Percentiles rank a stretch among this genome's conserved stretches.
Evolutionary conservation across 2,797 vertebrate species (phyloP).

Genomic region (Synaphobranchus kaupii): DNA sequence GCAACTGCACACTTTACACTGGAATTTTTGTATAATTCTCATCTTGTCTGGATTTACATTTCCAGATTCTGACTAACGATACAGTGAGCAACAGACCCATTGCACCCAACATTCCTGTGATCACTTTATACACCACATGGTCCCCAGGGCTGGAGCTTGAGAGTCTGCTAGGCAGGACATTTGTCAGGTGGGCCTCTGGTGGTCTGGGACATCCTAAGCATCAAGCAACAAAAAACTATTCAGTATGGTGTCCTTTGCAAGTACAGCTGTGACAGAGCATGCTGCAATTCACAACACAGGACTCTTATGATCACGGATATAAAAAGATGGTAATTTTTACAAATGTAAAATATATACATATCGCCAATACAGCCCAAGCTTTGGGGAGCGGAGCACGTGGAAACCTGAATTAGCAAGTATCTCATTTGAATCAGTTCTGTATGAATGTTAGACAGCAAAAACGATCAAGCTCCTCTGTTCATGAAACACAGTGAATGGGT

Average conservation of each 20-base stretch:
- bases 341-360: background rate
- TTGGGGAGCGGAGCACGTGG: background rate
- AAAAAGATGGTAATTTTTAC: background rate
- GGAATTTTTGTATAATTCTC: background rate
- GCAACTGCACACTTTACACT: too few species aligned
- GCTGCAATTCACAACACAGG: background rate
- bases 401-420: background rate
- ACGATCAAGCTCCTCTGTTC: background rate
- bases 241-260: background rate
- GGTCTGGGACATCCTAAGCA: conserved; percentile 25
- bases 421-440: background rate
- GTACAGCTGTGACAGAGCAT: background rate
- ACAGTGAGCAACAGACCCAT: background rate
- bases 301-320: background rate
- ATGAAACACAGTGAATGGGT: too few species aligned
- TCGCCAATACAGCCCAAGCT: background rate
- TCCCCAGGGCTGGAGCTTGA: too few species aligned
- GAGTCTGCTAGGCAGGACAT: background rate
- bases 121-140: background rate
- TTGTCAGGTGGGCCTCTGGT: background rate
- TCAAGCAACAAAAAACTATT: background rate
- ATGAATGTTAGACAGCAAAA: background rate
- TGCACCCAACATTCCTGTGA: background rate
- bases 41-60: background rate
- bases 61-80: background rate